Percentiles rank a stretch among this genome's conserved stretches.
Conservation (phyloP, 2,113 vertebrate genomes). For the Rutilus rutilus region DNA sequence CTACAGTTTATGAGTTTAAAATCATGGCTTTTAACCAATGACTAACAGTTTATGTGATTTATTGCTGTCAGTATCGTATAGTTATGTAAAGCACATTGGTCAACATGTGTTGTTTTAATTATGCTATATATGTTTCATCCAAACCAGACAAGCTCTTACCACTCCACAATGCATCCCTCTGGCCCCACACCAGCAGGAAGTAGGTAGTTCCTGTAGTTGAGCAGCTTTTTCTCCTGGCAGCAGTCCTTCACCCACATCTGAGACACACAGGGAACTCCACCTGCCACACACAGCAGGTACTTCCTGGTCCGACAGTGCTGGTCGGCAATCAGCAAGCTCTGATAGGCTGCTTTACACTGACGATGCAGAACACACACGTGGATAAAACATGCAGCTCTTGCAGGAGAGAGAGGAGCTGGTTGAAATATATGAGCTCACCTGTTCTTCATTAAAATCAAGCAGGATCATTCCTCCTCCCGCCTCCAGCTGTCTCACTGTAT, state of each 20-base stretch:
- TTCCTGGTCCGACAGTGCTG: slow-evolving; percentile 92
- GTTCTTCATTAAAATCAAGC: slow-evolving; percentile 93
- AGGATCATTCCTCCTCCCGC: slow-evolving; percentile 92
- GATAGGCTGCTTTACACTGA: slow-evolving; percentile 91
- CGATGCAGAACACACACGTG: not conserved
- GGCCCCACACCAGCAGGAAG: slow-evolving; percentile 91
- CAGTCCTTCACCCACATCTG: slow-evolving; percentile 95
- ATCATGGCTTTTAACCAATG: no score
- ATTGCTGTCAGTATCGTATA: no score
- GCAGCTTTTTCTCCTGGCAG: slow-evolving; percentile 92
- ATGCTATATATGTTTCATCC: not conserved
- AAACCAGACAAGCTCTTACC: slow-evolving; percentile 72
- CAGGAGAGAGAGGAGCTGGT: not conserved
- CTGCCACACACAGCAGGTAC: slow-evolving; percentile 93
- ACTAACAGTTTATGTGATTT: no score
- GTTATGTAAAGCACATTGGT: no score
- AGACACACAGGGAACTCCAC: slow-evolving; percentile 94
- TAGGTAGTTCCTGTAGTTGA: slow-evolving; percentile 93
- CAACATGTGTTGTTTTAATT: no score
- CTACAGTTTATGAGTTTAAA: no score
- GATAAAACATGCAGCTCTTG: not conserved
- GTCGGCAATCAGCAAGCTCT: slow-evolving; percentile 95
- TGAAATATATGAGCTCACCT: slow-evolving; percentile 74
- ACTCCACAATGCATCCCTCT: slow-evolving; percentile 85
- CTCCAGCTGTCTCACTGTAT: slow-evolving; percentile 87